Percentiles rank a stretch among this genome's conserved stretches.
phyloP scores from a whole-genome alignment of 2,797 vertebrate species.

The Helicolenus hilgendorfi region DNA sequence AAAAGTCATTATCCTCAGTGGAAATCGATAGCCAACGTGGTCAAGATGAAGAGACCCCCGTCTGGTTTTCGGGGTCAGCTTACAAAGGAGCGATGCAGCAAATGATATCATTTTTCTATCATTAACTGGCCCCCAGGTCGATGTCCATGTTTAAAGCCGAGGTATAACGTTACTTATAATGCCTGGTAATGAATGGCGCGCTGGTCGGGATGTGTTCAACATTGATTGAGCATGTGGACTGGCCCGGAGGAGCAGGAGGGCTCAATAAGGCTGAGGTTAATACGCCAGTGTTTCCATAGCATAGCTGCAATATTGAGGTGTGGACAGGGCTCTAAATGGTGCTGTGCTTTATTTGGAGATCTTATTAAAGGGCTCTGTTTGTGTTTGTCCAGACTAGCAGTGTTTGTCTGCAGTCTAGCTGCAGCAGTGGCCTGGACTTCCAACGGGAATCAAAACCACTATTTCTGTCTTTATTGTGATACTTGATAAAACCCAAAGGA shows the following conservation, averaged over 20 bases:
- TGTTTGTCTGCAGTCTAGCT: constrained; percentile 74
- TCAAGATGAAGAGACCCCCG: constrained; percentile 85
- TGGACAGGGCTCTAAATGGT: constrained; percentile 23
- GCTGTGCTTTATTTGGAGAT: constrained; percentile 67
- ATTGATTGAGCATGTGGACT: constrained; percentile 73
- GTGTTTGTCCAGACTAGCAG: constrained; percentile 75
- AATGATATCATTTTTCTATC: constrained; percentile 87
- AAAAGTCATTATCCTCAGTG: constrained; percentile 87
- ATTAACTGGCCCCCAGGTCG: constrained; percentile 81
- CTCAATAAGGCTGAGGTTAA: constrained; percentile 51
- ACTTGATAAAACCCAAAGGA: background rate
- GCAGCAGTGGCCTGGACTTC: constrained; percentile 4
- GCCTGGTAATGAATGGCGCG: constrained; percentile 77
- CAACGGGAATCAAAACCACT: constrained; percentile 26
- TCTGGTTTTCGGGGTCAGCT: constrained; percentile 84
- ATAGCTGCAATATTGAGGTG: constrained; percentile 57
- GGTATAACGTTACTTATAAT: constrained; percentile 80
- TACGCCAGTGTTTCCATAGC: constrained; percentile 66
- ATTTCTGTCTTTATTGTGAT: constrained; percentile 44
- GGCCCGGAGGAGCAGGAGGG: background rate
- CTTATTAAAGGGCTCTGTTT: constrained; percentile 73
- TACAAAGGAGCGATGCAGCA: constrained; percentile 79
- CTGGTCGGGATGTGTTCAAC: constrained; percentile 61
- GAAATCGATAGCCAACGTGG: constrained; percentile 85
- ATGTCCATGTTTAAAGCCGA: constrained; percentile 78